Conservation (phyloP, 2,797 vertebrate species). For the Tympanoctomys barrerae region DNA sequence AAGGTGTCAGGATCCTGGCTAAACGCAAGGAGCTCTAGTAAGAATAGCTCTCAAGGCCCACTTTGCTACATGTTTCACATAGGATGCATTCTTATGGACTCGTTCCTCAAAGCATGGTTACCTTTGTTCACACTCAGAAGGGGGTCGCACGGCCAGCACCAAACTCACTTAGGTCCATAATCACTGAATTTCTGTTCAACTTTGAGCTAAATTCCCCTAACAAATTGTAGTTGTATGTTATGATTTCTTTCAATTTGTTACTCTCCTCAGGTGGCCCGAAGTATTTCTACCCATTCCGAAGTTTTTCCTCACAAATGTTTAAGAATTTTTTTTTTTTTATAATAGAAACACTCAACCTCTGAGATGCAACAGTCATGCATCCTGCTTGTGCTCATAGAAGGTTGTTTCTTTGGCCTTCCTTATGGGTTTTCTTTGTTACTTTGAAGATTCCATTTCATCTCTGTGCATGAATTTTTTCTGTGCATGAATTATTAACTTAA, state of each 20-base stretch:
- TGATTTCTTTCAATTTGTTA: conserved; percentile 35
- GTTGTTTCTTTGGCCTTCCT: not conserved
- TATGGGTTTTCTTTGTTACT: not conserved
- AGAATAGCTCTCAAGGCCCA: not conserved
- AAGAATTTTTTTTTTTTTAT: conserved; percentile 41
- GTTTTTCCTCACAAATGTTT: conserved; percentile 5
- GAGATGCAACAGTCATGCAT: not conserved
- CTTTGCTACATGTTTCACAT: not conserved
- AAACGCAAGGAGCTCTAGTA: not conserved
- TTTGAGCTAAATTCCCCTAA: conserved; percentile 29
- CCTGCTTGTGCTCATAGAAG: not conserved
- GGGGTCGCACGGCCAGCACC: not conserved
- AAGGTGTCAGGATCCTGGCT: not conserved
- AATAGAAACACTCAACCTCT: not conserved
- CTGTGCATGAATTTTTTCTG: not conserved
- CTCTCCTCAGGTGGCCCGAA: not conserved
- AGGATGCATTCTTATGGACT: conserved; percentile 18
- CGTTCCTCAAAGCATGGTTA: not conserved
- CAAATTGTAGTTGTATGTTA: conserved; percentile 26
- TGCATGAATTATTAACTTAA: not conserved
- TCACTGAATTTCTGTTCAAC: not conserved
- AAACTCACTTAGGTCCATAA: conserved; percentile 9
- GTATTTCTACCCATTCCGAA: not conserved
- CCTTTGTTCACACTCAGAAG: not conserved
- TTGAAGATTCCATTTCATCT: not conserved